Conservation (phyloP, 2,888 invertebrate species). For the Orthonevra nobilis region DNA sequence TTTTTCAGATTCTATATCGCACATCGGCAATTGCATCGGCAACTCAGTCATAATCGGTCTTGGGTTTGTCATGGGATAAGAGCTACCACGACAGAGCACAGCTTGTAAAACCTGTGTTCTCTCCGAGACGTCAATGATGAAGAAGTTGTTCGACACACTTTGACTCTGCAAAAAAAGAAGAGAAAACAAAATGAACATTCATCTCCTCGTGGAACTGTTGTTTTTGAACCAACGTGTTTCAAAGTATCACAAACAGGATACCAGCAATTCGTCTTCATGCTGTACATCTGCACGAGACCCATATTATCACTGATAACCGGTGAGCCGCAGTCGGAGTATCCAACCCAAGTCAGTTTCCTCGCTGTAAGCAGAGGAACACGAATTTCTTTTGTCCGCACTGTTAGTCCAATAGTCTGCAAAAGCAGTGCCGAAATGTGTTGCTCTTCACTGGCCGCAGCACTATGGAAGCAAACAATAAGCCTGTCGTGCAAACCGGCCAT, state of each 20-base stretch:
- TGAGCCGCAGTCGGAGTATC: conserved; percentile 90
- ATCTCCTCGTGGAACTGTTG: neutral
- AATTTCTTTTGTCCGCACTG: conserved; percentile 81
- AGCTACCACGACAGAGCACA: conserved; percentile 92
- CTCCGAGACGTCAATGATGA: conserved; percentile 90
- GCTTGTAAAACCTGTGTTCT: conserved; percentile 88
- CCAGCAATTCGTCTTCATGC: conserved; percentile 87
- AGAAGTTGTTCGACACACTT: conserved; percentile 87
- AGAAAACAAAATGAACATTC: conserved; percentile 1
- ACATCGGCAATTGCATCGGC: conserved; percentile 87
- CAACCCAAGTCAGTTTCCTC: conserved; percentile 87
- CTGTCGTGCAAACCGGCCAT: conserved; percentile 84
- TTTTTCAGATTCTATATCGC: conserved; percentile 90
- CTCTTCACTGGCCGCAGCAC: conserved; percentile 81
- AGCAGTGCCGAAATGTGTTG: conserved; percentile 82
- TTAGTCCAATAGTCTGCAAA: conserved; percentile 81
- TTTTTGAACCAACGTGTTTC: conserved; percentile 83
- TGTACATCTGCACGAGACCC: conserved; percentile 88
- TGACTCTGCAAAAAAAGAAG: conserved; percentile 80
- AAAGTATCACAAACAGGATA: conserved; percentile 89
- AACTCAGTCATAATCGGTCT: conserved; percentile 90
- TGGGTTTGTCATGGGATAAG: conserved; percentile 93
- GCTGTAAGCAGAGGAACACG: conserved; percentile 85
- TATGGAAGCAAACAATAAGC: conserved; percentile 86
- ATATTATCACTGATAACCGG: conserved; percentile 88